Percentiles rank a stretch among this genome's conserved stretches.
These are phyloP conservation scores for Drosophila auraria DNA, from an alignment of 1,140 invertebrate genomes.

Conservation along the genomic window DNA sequence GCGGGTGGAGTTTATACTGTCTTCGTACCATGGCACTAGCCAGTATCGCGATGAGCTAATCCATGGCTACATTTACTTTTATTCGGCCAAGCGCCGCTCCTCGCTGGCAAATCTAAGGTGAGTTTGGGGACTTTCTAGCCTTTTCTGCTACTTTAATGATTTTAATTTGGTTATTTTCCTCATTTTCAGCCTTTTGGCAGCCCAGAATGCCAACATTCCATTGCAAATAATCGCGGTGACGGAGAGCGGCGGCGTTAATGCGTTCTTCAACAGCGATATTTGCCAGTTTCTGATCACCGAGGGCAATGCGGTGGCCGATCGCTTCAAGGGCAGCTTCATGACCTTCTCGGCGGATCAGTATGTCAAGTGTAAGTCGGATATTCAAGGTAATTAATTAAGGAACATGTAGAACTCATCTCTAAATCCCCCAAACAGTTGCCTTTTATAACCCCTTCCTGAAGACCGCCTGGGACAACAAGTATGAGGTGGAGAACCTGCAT, in stretches of 20 bases:
- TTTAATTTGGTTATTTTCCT: background rate
- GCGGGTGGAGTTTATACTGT: conserved; percentile 96
- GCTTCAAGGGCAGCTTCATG: conserved; percentile 96
- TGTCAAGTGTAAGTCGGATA: conserved; percentile 74
- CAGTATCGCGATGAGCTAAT: conserved; percentile 96
- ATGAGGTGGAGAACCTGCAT: conserved; percentile 96
- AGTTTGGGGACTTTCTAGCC: conserved; percentile 68
- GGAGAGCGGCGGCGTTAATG: conserved; percentile 93
- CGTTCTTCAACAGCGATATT: conserved; percentile 96
- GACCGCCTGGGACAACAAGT: conserved; percentile 97
- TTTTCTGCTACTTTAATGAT: no score
- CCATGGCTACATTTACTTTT: conserved; percentile 98
- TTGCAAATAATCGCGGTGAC: conserved; percentile 98
- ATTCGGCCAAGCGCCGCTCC: conserved; percentile 97
- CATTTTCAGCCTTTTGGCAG: conserved; percentile 93
- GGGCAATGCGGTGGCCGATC: conserved; percentile 96
- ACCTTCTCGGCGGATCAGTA: conserved; percentile 86
- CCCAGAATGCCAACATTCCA: conserved; percentile 96
- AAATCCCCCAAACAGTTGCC: conserved; percentile 88
- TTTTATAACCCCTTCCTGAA: conserved; percentile 98
- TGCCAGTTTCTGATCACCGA: conserved; percentile 96
- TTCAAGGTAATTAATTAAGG: background rate
- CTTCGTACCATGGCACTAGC: conserved; percentile 97
- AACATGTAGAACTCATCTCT: background rate
- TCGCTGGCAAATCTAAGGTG: conserved; percentile 96